Percentiles rank a stretch among this genome's conserved stretches.
These are phyloP conservation scores for Aplodontia rufa DNA, from an alignment of 2,113 vertebrate species.

Conservation along the genomic window DNA sequence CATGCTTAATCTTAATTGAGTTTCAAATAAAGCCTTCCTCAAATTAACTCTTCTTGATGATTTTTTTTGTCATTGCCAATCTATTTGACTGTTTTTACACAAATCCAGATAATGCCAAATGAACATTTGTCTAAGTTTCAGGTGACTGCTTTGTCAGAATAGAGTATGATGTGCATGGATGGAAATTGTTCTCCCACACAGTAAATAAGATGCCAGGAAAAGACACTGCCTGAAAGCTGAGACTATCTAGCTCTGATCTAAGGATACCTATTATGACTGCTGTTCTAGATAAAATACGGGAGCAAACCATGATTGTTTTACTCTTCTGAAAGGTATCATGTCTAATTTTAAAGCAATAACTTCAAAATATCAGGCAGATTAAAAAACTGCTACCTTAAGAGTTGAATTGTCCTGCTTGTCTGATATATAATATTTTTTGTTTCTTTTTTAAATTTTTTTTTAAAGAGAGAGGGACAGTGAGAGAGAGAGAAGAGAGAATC, in stretches of 20 bases:
- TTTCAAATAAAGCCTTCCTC: not conserved
- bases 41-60: not conserved
- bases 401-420: not conserved
- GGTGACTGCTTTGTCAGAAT: slow-evolving; percentile 3
- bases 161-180: not conserved
- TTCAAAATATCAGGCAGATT: not conserved
- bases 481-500: too few relatives aligned
- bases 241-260: not conserved
- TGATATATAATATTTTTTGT: not conserved
- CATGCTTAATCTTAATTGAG: not conserved
- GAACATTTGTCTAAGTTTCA: slow-evolving; percentile 4
- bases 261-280: not conserved
- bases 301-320: not conserved
- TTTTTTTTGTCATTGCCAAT: not conserved
- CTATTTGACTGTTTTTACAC: not conserved
- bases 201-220: not conserved
- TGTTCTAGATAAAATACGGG: not conserved
- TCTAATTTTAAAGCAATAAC: not conserved
- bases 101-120: not conserved
- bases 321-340: not conserved
- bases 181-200: not conserved
- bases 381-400: not conserved
- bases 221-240: not conserved
- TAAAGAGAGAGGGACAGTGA: too few relatives aligned
- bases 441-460: too few relatives aligned